Evolutionary conservation across 2,113 vertebrate genomes (phyloP), one percentile per base, ranked within the genome.

Genomic region (Nettapus auritus): DNA sequence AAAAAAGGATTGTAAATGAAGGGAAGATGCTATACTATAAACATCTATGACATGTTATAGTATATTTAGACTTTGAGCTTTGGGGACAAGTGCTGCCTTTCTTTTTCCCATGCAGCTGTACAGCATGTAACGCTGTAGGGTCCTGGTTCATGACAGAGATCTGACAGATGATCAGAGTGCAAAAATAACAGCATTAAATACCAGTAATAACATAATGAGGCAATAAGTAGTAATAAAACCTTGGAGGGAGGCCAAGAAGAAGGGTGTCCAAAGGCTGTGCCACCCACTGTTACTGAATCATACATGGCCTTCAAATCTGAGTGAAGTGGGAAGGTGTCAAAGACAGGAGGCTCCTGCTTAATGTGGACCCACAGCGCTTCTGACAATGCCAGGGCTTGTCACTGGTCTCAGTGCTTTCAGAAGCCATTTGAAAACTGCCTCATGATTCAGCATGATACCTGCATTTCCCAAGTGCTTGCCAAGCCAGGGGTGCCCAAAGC

Each of bases 121-220:
- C 29, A 90, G 6, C 52, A 48, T 78, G 64, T 77, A 62, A 57
- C 62, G 46, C 16, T 64, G 5, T 36, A 14, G 4, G 9, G 33
- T 69, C 62, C 63, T 88, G 59, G 53, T 33, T 88, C 46, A 23
- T 26, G 59, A 74, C 67, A 91, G 79, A 89, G 46, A 40, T 84
- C 84, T 94, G 53, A 84, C 36, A 26, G 40, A 38, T 0, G 21
- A n/a, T 55, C 71, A 2, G 18, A 36, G 57, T 82, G 70, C 44
- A 66, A 85, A 89, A 96, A 89, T 66, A 93, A 82, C 40, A 83
- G 22, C 44, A 77, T 90, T 88, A 95, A 88, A 88, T 77, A 86
- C 31, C 59, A 88, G 28, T 83, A 95, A 91, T 90, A 91, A 59
- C 55, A 79, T 42, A 66, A 67, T 29, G 52, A 86, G 36, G 50